Base-by-base conservation (phyloP, 1,140 invertebrate species). In the Hyphantria cunea region DNA sequence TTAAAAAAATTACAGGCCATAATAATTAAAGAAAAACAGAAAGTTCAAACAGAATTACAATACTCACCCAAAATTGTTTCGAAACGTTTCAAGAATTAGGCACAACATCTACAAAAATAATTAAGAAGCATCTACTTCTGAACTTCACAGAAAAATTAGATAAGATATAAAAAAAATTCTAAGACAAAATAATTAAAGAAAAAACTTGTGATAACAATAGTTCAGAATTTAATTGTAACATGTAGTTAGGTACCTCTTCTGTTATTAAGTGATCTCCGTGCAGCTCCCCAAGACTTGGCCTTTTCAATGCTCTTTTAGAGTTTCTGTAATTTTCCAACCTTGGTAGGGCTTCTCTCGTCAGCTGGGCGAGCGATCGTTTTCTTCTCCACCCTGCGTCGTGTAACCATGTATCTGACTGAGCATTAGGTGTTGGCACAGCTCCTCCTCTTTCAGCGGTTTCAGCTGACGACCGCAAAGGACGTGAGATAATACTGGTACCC, bases 321-420 rank as follows among this genome's bases (percentile, higher is more conserved):
- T 96, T 97, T 84, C 97, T 95, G 83, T 98, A 98, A 87, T 98
- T 96, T 81, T 98, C 97, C 84, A 97, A 90, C 50, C 97, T 92
- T 0, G 97, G 97, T 13, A 98, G 88, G 0, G 96, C 96, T 84
- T 97, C 96, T 77, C 95, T 91, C 0, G 95, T 93, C 13, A 93
- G 82, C 61, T 93, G 92, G 8, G 92, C 92, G 53, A 93, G 67
- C 3, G 92, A 93, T 33, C 91, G 77, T 63, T 92, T 92, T 49
- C 93, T 72, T 13, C 82, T 71, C 86, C 84, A 89, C 3, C 87
- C 86, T 0, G 82, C 84, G 47, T 86, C 89, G 12, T 87, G 86
- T 0, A 84, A 74, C 84, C 86, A 89, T 0, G 86, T 88, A 9
- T 86, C 86, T 0, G 80, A 52, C 14, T 83, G 80, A 3, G 51